Percentiles rank a stretch among this genome's conserved stretches.
Conservation (phyloP, 2,113 vertebrate species). For the Sander vitreus region DNA sequence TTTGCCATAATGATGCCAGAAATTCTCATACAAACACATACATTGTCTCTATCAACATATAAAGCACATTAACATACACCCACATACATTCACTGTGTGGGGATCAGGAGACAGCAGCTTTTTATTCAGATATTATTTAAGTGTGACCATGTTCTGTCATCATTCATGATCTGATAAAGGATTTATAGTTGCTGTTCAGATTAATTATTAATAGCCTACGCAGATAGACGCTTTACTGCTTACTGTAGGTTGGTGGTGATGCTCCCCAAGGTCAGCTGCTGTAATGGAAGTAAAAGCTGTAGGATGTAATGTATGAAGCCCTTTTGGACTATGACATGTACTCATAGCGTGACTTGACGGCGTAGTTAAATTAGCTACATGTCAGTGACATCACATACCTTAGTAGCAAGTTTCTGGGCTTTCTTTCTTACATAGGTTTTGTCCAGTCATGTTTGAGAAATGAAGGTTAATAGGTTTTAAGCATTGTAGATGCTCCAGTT, state of each 20-base stretch:
- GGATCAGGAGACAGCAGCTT: not conserved
- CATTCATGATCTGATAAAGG: not conserved
- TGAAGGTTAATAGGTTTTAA: not conserved
- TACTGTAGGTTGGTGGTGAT: not conserved
- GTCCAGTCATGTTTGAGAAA: not conserved
- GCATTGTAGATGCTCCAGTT: conserved; percentile 9
- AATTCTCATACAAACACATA: not conserved
- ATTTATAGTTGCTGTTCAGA: conserved; percentile 22
- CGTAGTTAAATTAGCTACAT: not conserved
- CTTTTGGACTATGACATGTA: not conserved
- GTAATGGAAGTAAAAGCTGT: conserved; percentile 6
- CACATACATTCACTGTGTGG: not conserved
- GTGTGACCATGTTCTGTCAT: not conserved
- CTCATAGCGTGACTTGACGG: not conserved
- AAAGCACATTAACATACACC: not conserved
- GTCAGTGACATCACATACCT: not conserved
- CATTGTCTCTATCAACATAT: not conserved
- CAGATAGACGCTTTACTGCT: not conserved
- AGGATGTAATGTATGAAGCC: not conserved
- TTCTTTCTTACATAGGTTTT: not conserved
- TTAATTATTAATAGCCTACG: conserved; percentile 47
- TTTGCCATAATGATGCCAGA: no score
- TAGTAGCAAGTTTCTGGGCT: not conserved
- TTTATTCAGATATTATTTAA: conserved; percentile 15
- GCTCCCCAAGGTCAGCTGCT: not conserved